Evolutionary conservation across 1,140 invertebrate species (phyloP).

Genomic region (Brachionus rotundiformis): DNA sequence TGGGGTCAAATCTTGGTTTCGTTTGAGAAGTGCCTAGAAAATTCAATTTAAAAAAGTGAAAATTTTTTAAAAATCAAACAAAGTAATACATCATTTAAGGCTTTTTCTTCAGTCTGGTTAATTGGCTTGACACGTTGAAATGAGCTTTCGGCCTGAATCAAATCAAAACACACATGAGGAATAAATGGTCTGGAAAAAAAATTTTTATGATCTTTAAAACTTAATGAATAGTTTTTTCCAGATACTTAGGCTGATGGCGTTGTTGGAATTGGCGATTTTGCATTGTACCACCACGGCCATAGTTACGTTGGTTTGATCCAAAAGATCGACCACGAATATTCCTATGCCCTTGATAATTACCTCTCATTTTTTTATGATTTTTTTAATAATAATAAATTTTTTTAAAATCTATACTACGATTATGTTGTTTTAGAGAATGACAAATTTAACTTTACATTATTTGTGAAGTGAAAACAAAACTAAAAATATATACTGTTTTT

Average conservation of each 20-base stretch:
- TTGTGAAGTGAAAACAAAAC: no score
- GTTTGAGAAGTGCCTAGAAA: conserved; percentile 78
- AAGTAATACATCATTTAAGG: conserved; percentile 17
- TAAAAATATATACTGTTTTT: no score
- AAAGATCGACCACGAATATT: background rate
- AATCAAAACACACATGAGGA: background rate
- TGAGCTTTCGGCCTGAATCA: background rate
- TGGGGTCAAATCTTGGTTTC: conserved; percentile 85
- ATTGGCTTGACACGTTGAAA: conserved; percentile 18
- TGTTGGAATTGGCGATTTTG: background rate
- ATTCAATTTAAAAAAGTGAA: conserved; percentile 36
- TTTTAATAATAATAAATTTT: background rate
- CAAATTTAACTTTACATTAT: background rate
- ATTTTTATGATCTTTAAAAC: background rate
- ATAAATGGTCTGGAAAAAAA: conserved; percentile 46
- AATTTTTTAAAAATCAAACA: background rate
- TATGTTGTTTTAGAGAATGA: background rate
- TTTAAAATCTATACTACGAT: background rate
- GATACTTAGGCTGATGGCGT: conserved; percentile 20
- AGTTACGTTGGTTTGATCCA: background rate
- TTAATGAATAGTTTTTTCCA: background rate
- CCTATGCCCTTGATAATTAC: background rate
- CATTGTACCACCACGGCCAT: background rate
- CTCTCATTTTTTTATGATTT: background rate
- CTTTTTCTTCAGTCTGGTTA: conserved; percentile 23